Percentiles rank a stretch among this genome's conserved stretches.
Conservation (phyloP, 2,888 invertebrate genomes). For the Pollenia amentaria region DNA sequence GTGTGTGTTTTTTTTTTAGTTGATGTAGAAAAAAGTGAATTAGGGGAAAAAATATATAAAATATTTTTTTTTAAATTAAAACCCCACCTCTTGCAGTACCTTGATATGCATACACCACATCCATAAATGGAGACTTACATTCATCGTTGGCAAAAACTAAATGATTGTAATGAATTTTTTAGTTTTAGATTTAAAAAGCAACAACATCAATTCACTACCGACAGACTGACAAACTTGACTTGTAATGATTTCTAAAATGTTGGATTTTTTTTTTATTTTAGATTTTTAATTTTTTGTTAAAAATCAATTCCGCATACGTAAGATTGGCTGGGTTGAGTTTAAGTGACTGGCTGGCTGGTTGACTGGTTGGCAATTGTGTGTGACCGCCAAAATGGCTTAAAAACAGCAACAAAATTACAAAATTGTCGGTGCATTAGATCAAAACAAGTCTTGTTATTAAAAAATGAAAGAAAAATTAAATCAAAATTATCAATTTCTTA, state of each 20-base stretch:
- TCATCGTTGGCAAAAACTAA: slow-evolving; percentile 49
- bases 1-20: background rate
- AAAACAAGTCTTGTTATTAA: slow-evolving; percentile 47
- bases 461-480: slow-evolving; percentile 33
- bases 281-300: slow-evolving; percentile 79
- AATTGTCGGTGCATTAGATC: slow-evolving; percentile 61
- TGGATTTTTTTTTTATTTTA: slow-evolving; percentile 32
- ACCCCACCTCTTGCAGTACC: slow-evolving; percentile 65
- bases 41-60: slow-evolving; percentile 29
- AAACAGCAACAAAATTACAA: background rate
- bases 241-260: slow-evolving; percentile 40
- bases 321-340: slow-evolving; percentile 54
- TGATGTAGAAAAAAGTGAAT: slow-evolving; percentile 28
- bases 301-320: slow-evolving; percentile 82
- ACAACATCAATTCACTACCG: slow-evolving; percentile 21
- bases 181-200: slow-evolving; percentile 31
- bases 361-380: slow-evolving; percentile 43
- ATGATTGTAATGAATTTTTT: slow-evolving; percentile 40
- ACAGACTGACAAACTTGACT: slow-evolving; percentile 21
- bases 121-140: slow-evolving; percentile 63
- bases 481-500: slow-evolving; percentile 44
- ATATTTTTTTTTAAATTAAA: slow-evolving; percentile 60
- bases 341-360: slow-evolving; percentile 12
- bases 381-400: slow-evolving; percentile 51
- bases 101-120: slow-evolving; percentile 14